Conservation (phyloP, 2,888 invertebrate genomes). For the Petrolisthes manimaculis region DNA sequence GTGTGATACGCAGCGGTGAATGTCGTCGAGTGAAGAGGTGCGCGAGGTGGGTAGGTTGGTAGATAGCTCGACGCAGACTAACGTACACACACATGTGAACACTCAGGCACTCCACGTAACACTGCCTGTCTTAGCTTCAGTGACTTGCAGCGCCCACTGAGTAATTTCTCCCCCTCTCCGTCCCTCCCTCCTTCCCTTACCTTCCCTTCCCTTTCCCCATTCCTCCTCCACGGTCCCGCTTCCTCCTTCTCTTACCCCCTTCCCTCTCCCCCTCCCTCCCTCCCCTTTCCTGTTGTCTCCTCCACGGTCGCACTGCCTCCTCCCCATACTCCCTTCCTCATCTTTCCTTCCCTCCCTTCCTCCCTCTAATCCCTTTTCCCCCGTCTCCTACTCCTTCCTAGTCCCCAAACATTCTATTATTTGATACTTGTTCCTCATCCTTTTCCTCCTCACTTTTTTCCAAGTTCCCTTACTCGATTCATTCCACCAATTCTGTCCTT, state of each 20-base stretch:
- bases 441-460: background rate
- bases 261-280: background rate
- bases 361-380: background rate
- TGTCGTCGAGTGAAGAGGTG: too few relatives aligned
- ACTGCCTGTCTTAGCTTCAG: too few relatives aligned
- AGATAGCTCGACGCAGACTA: too few relatives aligned
- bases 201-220: background rate
- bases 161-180: background rate
- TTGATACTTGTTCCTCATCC: background rate
- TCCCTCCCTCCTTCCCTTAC: background rate
- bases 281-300: background rate
- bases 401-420: background rate
- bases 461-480: background rate
- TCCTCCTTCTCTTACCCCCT: background rate
- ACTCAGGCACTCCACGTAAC: too few relatives aligned
- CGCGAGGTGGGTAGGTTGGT: too few relatives aligned
- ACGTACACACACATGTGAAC: too few relatives aligned
- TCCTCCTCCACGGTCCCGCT: background rate
- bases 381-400: too few relatives aligned
- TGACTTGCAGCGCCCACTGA: too few relatives aligned
- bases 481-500: background rate
- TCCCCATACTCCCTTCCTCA: background rate
- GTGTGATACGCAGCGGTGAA: too few relatives aligned
- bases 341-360: background rate
- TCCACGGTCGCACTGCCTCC: too few relatives aligned